A percentile compares a stretch with the other conserved stretches of the same genome.
These are phyloP conservation scores for Nothoprocta perdicaria DNA, from an alignment of 2,113 vertebrate genomes.

Conservation along the genomic window DNA sequence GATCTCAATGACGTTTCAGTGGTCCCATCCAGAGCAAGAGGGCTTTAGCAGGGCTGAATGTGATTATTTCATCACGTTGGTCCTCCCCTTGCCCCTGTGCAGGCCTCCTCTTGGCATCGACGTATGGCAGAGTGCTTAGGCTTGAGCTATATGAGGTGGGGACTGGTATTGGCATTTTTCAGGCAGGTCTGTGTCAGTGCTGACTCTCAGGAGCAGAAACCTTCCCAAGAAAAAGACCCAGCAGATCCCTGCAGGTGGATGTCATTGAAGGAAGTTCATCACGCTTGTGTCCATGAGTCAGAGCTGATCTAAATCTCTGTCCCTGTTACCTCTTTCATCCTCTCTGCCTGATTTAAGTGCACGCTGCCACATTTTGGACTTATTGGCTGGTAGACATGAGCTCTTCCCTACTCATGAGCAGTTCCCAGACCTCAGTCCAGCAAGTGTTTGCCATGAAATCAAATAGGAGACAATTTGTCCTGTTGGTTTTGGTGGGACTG, in stretches of 20 bases:
- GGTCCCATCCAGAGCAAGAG: neutral
- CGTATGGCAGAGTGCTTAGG: accelerated
- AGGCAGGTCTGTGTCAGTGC: neutral
- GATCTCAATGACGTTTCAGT: neutral
- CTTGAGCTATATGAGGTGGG: neutral
- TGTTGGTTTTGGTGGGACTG: neutral
- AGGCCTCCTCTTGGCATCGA: neutral
- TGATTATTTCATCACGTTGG: neutral
- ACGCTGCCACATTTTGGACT: accelerated
- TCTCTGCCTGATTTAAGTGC: neutral
- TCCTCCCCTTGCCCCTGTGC: neutral
- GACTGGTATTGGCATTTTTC: accelerated
- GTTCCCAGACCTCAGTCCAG: neutral
- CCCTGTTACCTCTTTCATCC: neutral
- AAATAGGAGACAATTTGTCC: neutral
- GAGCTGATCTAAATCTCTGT: neutral
- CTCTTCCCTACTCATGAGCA: neutral
- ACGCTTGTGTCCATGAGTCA: neutral
- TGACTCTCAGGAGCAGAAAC: neutral
- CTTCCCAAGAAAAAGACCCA: neutral
- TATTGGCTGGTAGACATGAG: neutral
- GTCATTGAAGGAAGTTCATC: neutral
- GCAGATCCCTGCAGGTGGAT: neutral
- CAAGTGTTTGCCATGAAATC: neutral
- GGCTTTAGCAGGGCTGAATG: neutral